Conservation (phyloP, 2,888 invertebrate genomes). For the Drosophila falleni region DNA sequence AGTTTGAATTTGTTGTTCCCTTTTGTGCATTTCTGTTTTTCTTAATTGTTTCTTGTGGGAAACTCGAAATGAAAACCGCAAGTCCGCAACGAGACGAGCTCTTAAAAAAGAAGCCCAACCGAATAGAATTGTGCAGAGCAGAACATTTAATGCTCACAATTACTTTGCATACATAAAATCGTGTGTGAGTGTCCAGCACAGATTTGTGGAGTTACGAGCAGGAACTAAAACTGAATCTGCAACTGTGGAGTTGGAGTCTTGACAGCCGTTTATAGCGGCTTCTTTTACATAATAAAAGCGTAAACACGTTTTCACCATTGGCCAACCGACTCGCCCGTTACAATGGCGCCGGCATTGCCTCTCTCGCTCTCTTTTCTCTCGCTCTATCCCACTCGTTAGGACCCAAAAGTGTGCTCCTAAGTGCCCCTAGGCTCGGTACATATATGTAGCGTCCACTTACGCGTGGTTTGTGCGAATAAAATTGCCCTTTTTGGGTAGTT, state of each 20-base stretch:
- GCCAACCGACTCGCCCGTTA: conserved; percentile 61
- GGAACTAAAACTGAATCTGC: neutral
- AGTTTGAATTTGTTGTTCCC: conserved; percentile 62
- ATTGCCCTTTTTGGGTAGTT: conserved; percentile 67
- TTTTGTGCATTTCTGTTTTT: conserved; percentile 32
- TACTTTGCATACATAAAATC: conserved; percentile 75
- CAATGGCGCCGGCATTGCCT: conserved; percentile 61
- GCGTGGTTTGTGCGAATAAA: conserved; percentile 66
- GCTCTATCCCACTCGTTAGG: neutral
- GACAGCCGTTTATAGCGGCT: conserved; percentile 45
- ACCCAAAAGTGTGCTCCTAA: conserved; percentile 36
- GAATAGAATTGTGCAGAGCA: conserved; percentile 31
- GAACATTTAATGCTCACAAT: conserved; percentile 74
- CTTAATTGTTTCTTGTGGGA: conserved; percentile 71
- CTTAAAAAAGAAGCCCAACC: conserved; percentile 18
- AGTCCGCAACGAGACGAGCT: conserved; percentile 25
- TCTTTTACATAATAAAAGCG: conserved; percentile 79
- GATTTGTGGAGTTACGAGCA: conserved; percentile 41
- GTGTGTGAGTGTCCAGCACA: conserved; percentile 44
- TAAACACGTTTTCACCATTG: conserved; percentile 79
- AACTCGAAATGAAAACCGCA: conserved; percentile 43
- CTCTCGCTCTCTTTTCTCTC: conserved; percentile 1
- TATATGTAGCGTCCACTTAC: conserved; percentile 35
- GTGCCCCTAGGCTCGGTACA: conserved; percentile 28
- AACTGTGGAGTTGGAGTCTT: neutral